Conservation (phyloP, 1,140 invertebrate species). For the Contarinia nasturtii region DNA sequence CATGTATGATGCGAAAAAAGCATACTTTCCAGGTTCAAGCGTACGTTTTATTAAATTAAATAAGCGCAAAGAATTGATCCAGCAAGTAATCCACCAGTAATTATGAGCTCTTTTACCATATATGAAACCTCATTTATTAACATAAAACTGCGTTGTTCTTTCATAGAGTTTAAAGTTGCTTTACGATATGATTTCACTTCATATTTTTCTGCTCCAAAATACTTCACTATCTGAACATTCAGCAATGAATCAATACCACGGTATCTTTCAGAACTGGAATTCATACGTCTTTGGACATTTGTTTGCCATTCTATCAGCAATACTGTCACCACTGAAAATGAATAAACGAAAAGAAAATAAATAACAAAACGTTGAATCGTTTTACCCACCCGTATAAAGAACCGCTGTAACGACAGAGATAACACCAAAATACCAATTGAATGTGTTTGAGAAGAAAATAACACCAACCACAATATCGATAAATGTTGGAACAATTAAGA, state of each 20-base stretch:
- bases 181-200: slow-evolving; percentile 70
- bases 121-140: too few relatives aligned
- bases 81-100: slow-evolving; percentile 64
- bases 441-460: slow-evolving; percentile 66
- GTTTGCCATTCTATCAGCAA: slow-evolving; percentile 88
- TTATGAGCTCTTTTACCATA: slow-evolving; percentile 76
- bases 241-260: slow-evolving; percentile 87
- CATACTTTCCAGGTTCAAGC: slow-evolving; percentile 83
- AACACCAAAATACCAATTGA: slow-evolving; percentile 85
- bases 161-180: slow-evolving; percentile 52
- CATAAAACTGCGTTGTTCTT: slow-evolving; percentile 57
- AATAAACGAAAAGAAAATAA: neutral
- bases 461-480: slow-evolving; percentile 82
- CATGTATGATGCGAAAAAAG: slow-evolving; percentile 87
- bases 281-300: slow-evolving; percentile 82
- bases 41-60: slow-evolving; percentile 45
- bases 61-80: slow-evolving; percentile 79
- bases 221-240: slow-evolving; percentile 97
- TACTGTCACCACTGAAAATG: slow-evolving; percentile 53
- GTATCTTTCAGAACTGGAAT: slow-evolving; percentile 80
- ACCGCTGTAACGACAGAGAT: slow-evolving; percentile 86
- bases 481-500: slow-evolving; percentile 79
- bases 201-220: slow-evolving; percentile 82
- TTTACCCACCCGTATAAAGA: slow-evolving; percentile 66
- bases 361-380: neutral